Conservation (phyloP, 2,888 invertebrate species). For the Lasius platythorax region DNA sequence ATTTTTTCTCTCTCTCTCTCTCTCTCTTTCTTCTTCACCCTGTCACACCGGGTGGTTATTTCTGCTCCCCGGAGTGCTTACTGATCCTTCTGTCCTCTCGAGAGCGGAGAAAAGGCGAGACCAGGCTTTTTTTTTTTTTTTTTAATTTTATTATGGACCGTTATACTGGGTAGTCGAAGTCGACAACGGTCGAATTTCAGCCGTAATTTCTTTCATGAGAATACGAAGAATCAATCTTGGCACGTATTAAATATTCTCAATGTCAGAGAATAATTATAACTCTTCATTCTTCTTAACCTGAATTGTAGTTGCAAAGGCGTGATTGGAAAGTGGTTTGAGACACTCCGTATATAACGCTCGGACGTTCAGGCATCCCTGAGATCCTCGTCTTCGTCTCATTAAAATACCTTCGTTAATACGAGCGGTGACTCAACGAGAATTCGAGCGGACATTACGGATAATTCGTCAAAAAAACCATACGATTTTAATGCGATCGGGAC, state of each 20-base stretch:
- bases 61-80: conserved; percentile 3
- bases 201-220: background rate
- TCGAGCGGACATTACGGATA: background rate
- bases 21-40: background rate
- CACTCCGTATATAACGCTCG: background rate
- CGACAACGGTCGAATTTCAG: background rate
- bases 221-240: background rate
- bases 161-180: background rate
- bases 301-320: background rate
- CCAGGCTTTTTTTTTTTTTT: background rate
- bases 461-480: conserved; percentile 7
- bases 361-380: conserved; percentile 9
- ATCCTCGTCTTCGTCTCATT: conserved; percentile 44
- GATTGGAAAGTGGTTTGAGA: background rate
- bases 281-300: background rate
- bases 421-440: conserved; percentile 23
- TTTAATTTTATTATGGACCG: background rate
- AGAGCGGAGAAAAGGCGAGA: background rate
- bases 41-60: conserved; percentile 32
- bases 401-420: conserved; percentile 46
- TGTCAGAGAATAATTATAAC: conserved; percentile 15
- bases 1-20: background rate
- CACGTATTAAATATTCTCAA: conserved; percentile 3
- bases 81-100: background rate
- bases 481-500: background rate